Conservation (phyloP, 2,797 vertebrate genomes). For the Notolabrus celidotus region DNA sequence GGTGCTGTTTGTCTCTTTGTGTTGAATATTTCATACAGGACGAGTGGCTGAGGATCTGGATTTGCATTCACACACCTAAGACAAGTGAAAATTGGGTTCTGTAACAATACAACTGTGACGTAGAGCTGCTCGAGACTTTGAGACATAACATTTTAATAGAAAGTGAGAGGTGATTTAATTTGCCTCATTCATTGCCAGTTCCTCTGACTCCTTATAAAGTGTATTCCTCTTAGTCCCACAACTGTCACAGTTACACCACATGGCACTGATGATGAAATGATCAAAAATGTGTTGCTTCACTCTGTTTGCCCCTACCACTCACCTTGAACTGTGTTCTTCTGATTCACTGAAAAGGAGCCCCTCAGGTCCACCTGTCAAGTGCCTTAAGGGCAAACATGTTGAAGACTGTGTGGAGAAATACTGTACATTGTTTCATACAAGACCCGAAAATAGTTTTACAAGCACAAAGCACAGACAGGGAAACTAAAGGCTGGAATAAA, state of each 20-base stretch:
- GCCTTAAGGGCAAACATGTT: slow-evolving; percentile 22
- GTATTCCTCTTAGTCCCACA: neutral
- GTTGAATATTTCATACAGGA: neutral
- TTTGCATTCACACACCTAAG: neutral
- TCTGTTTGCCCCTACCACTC: slow-evolving; percentile 27
- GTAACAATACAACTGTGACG: neutral
- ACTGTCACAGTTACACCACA: slow-evolving; percentile 22
- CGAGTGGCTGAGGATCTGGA: no score
- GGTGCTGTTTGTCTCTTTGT: slow-evolving; percentile 13
- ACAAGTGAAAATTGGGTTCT: neutral
- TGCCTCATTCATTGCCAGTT: neutral
- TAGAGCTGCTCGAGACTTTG: neutral
- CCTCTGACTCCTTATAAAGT: neutral
- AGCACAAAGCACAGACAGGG: neutral
- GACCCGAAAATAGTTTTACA: neutral
- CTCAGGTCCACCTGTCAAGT: slow-evolving; percentile 13
- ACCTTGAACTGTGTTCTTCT: slow-evolving; percentile 28
- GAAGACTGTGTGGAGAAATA: slow-evolving; percentile 10
- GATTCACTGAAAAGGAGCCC: slow-evolving; percentile 16
- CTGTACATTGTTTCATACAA: neutral
- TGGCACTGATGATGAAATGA: slow-evolving; percentile 59
- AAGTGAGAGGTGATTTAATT: slow-evolving; percentile 8
- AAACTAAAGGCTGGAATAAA: slow-evolving; percentile 9
- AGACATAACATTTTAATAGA: neutral
- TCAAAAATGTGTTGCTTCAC: slow-evolving; percentile 42